Evolutionary conservation across 53 echinoderm and acorn worm species (phyloP), one percentile per base, ranked within the genome.

Genomic region (Holothuria leucospilota): DNA sequence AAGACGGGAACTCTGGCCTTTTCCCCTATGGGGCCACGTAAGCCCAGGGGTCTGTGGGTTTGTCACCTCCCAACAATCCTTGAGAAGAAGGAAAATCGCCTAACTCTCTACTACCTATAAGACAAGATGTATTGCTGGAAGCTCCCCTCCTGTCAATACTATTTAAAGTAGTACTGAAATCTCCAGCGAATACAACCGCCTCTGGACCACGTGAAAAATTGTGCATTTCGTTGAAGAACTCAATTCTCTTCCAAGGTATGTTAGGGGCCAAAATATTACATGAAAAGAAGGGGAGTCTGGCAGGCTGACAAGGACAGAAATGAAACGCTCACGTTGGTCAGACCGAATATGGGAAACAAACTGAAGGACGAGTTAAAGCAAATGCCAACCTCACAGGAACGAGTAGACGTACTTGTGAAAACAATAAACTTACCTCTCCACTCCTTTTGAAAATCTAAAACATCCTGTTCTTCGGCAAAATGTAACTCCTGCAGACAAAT

Each of bases 81-180:
- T 30, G 13, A 67, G 67, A 67, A 15, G 67, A 8, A 1, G 26
- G 15, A 10, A 67, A 67, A 67, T 67, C 30, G 0, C 13, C 11
- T 10, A 67, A 67, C 30, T 67, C 67, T 30, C 67, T 20, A 16
- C 24, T 27, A 0, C 67, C 27, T 13, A 23, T 30, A 23, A 67
- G 26, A 6, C 28, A 29, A 14, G 67, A 26, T 11, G 67, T 26
- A 26, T 67, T 67, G 15, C 11, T 26, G 67, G 67, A 67, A 1
- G 15, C 6, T 1, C 28, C 67, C 13, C 3, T 21, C 20, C 80
- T 46, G 59, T 80, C 80, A 14, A 13, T 53, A 18, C 49, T 13
- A 39, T 84, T n/a, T 8, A 62, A 15, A 39, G 84, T 68, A 84
- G 85, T 87, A 58, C 88, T 91, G 41, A 91, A 91, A 84, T 91